Base-by-base conservation (phyloP, 2,888 invertebrate genomes). In the Phragmatobia fuliginosa region DNA sequence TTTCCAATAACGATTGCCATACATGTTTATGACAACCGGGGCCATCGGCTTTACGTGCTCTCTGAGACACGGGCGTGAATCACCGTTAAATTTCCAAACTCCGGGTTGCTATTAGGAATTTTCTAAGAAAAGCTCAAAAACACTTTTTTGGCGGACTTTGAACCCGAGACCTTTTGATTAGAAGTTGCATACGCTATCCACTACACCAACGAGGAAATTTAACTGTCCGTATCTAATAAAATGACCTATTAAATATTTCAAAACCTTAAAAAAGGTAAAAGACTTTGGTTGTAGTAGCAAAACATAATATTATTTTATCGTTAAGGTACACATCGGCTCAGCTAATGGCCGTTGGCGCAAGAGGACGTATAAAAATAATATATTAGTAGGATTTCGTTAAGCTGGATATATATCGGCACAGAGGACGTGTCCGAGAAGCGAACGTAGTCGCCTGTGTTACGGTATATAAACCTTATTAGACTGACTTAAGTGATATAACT, bases 291-390 rank as follows among this genome's bases (percentile, higher is more conserved):
- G 56, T 70, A 66, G 59, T 69, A 68, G 73, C 68, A 73, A 71
- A 77, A 72, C 45, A 70, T 78, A 72, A 74, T 73, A 75, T 77
- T 73, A 74, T 73, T 76, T 77, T 77, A 78, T 76, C 67, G 75
- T 72, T 72, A 73, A 70, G 76, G 78, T 82, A 82, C 80, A 81
- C 79, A 82, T 74, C 73, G 77, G 80, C 79, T 79, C 76, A 76
- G 76, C 80, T 85, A 85, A 84, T 83, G 82, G 83, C 81, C 72
- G 79, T 74, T 71, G 72, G 73, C 78, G 68, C 74, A 73, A 72
- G 76, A 78, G 77, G 81, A 80, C 79, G 83, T 87, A 85, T 84
- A 86, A 89, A 89, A 89, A 88, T 89, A 88, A 88, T 85, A 85
- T 88, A 88, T 88, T 87, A 86, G 85, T 77, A 78, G 76, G 75